Evolutionary conservation across 2,113 vertebrate species (phyloP).

Genomic region (human): GRCh38 chr14:90291501-90292000

Average conservation of each 20-base stretch:
- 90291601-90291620: accelerated
- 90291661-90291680: neutral
- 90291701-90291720: neutral
- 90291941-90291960: accelerated
- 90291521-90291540: neutral
- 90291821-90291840: neutral
- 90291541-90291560: neutral
- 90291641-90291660: neutral
- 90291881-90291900: neutral
- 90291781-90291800: neutral
- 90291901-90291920: neutral
- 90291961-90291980: neutral
- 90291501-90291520: neutral
- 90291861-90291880: neutral
- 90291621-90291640: accelerated
- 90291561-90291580: neutral
- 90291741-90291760: neutral
- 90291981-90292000: neutral
- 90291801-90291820: neutral
- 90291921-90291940: neutral
- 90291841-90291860: neutral
- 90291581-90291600: no score
- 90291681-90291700: neutral
- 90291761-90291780: neutral
- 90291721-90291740: neutral